These are phyloP conservation scores for Microtus ochrogaster DNA, from an alignment of 2,113 vertebrate genomes.

Conservation along the genomic window DNA sequence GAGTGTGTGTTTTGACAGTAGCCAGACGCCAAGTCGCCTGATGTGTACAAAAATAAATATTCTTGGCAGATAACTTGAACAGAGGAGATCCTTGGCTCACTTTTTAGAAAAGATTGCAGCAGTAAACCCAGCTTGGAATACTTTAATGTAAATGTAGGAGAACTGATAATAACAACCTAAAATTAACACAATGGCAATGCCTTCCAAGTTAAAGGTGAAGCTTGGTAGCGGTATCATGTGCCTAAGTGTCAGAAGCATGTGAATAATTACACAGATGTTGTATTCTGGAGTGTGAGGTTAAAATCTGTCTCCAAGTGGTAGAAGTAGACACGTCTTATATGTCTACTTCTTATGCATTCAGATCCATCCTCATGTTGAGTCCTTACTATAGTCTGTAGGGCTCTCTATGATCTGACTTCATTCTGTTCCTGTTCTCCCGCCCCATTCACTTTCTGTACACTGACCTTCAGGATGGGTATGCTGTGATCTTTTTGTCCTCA, in stretches of 20 bases:
- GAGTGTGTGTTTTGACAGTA: not conserved
- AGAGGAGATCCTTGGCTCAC: not conserved
- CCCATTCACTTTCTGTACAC: not conserved
- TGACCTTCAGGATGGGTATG: not conserved
- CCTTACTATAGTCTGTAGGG: not conserved
- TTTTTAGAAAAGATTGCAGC: constrained; percentile 15
- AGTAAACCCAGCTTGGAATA: constrained; percentile 30
- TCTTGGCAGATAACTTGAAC: not conserved
- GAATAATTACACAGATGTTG: not conserved
- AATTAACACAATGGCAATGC: not conserved
- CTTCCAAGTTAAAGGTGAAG: constrained; percentile 5
- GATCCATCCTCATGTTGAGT: not conserved
- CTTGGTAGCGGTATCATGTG: not conserved
- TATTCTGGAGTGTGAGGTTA: not conserved
- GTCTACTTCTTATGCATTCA: not conserved
- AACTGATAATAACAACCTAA: not conserved
- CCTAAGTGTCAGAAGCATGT: not conserved
- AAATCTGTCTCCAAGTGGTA: not conserved
- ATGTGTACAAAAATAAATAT: constrained; percentile 54
- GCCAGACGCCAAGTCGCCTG: not conserved
- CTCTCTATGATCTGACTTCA: not conserved
- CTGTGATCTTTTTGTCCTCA: not conserved
- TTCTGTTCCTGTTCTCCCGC: not conserved
- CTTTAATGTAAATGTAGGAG: not conserved
- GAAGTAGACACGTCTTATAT: not conserved